These are phyloP conservation scores for Syngnathoides biaculeatus DNA, from an alignment of 2,113 vertebrate genomes.

Conservation along the genomic window DNA sequence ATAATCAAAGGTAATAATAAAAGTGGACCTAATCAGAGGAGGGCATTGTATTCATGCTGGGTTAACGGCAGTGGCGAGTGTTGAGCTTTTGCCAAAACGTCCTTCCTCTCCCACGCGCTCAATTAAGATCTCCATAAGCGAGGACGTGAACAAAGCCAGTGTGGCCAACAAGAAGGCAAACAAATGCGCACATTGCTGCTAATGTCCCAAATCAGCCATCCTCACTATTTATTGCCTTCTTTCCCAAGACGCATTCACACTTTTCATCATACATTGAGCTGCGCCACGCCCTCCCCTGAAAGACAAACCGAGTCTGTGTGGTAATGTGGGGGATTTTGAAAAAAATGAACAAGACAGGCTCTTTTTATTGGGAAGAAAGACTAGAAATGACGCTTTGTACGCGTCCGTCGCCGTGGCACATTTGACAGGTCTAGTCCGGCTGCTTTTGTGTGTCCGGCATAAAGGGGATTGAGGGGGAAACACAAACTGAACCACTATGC, in stretches of 20 bases:
- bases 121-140: slow-evolving; percentile 69
- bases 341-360: slow-evolving; percentile 69
- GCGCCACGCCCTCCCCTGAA: slow-evolving; percentile 40
- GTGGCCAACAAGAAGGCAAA: slow-evolving; percentile 83
- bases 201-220: slow-evolving; percentile 73
- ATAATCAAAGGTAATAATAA: not conserved
- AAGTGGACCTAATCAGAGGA: slow-evolving; percentile 1
- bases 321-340: slow-evolving; percentile 57
- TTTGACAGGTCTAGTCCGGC: slow-evolving; percentile 88
- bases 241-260: slow-evolving; percentile 79
- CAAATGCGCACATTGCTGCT: slow-evolving; percentile 86
- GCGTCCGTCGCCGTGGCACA: slow-evolving; percentile 80
- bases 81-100: slow-evolving; percentile 12
- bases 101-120: slow-evolving; percentile 49
- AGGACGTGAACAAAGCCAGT: slow-evolving; percentile 40
- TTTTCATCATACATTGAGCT: slow-evolving; percentile 59
- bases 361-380: slow-evolving; percentile 63
- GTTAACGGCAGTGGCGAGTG: not conserved
- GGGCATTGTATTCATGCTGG: not conserved
- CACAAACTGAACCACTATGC: slow-evolving; percentile 88
- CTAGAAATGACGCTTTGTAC: slow-evolving; percentile 85
- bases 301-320: slow-evolving; percentile 47
- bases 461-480: slow-evolving; percentile 82
- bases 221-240: slow-evolving; percentile 87
- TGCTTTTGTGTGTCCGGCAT: slow-evolving; percentile 89